Evolutionary conservation across 2,888 invertebrate genomes (phyloP), one percentile per base, ranked within the genome.

Genomic region (Phragmatobia fuliginosa): DNA sequence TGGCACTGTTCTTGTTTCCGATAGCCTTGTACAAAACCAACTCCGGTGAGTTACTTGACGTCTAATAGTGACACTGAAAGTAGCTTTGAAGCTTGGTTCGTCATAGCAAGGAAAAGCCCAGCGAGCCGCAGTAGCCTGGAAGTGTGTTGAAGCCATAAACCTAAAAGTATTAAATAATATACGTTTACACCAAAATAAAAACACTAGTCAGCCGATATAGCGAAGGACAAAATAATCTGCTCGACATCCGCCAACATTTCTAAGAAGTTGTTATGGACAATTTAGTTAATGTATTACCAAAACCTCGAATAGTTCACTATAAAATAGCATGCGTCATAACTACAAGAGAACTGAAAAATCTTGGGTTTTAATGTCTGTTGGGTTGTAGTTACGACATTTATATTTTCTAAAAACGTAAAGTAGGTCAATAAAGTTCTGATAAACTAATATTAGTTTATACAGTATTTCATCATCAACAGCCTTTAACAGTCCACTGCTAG

Each of bases 61-160:
- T 45, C 96, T 95, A 75, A 98, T 95, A 71, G 95, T 96, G 33
- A 98, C 95, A 21, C 95, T 91, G 77, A 98, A 98, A 10, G 95
- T 96, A 0, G 98, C 97, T 85, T 98, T 98, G 85, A 97, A 97
- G 21, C 96, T 96, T 0, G 98, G 98, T 79, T 98, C 97, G 83
- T 98, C 98, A 82, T 98, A 97, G 81, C 97, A 97, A 33, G 98
- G 98, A 88, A 98, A 97, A 0, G 97, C 97, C 77, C 93, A 94
- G 33, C 97, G 96, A 0, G 97, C 97, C 70, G 96, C 91, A 3
- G 96, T 96, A 0, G 97, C 95, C 90, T 97, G 95, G 84, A 97
- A 97, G 82, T 97, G 97, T 0, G 97, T 97, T 0, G 97, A 95
- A 0, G 96, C 97, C 87, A 96, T 90, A 95, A 95, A 96, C 58